phyloP scores from a whole-genome alignment of 2,888 invertebrate species.

The Drosophila meridiana region DNA sequence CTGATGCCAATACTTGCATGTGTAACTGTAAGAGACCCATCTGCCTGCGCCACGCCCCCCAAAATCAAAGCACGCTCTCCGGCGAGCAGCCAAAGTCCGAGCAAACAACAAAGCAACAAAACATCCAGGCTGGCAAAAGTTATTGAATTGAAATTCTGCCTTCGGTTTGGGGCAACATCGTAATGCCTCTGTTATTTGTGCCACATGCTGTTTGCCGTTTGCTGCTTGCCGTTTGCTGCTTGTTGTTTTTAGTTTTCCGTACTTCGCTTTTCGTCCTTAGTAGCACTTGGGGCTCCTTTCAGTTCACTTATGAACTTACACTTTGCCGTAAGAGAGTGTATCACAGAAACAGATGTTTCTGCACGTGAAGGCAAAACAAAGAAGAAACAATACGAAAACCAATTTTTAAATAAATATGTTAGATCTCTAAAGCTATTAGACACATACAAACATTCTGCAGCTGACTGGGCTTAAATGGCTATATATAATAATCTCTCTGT shows the following conservation, averaged over 20 bases:
- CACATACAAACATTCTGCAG: neutral
- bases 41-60: neutral
- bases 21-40: constrained; percentile 23
- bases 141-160: constrained; percentile 65
- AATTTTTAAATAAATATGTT: neutral
- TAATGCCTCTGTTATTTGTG: constrained; percentile 43
- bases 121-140: constrained; percentile 41
- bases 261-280: constrained; percentile 22
- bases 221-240: constrained; percentile 3
- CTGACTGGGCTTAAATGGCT: neutral
- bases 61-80: constrained; percentile 49
- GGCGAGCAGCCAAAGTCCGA: constrained; percentile 42
- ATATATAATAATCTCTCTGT: neutral
- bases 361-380: neutral
- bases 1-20: constrained; percentile 15
- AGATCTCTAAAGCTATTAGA: neutral
- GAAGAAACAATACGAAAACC: neutral
- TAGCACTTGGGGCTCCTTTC: constrained; percentile 18
- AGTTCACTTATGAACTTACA: constrained; percentile 39
- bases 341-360: constrained; percentile 2
- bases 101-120: constrained; percentile 36
- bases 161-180: constrained; percentile 44
- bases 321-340: neutral
- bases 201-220: constrained; percentile 25
- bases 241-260: constrained; percentile 1